Evolutionary conservation across 2,888 invertebrate species (phyloP).

Genomic region (Tetragnatha montana): DNA sequence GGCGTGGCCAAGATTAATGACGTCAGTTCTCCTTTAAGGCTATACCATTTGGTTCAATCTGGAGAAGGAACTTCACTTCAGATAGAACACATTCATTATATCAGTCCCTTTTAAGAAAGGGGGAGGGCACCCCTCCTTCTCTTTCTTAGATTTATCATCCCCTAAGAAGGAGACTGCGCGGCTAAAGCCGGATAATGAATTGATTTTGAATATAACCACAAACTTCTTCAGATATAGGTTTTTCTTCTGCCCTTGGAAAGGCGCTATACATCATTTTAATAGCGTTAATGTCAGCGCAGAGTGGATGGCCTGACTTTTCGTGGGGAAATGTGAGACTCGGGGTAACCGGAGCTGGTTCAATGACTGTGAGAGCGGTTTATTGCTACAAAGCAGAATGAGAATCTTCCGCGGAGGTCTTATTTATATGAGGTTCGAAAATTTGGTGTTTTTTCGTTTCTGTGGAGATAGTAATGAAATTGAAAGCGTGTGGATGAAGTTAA

Average conservation of each 20-base stretch:
- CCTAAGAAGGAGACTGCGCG: constrained; percentile 9
- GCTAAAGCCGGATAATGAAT: constrained; percentile 47
- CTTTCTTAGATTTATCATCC: constrained; percentile 55
- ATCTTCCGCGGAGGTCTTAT: too few relatives aligned
- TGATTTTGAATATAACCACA: constrained; percentile 58
- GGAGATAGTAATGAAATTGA: too few relatives aligned
- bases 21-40: constrained; percentile 43
- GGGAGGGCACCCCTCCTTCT: constrained; percentile 40
- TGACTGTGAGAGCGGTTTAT: too few relatives aligned
- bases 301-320: background rate
- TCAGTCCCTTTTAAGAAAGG: constrained; percentile 45
- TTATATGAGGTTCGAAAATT: too few relatives aligned
- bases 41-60: constrained; percentile 42
- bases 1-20: constrained; percentile 54
- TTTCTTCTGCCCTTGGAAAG: constrained; percentile 13
- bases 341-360: too few relatives aligned
- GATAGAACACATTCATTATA: constrained; percentile 55
- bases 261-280: constrained; percentile 41
- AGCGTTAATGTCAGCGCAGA: constrained; percentile 3
- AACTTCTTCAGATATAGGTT: constrained; percentile 36
- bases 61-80: constrained; percentile 36
- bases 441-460: too few relatives aligned
- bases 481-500: too few relatives aligned
- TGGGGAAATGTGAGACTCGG: background rate
- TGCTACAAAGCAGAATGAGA: too few relatives aligned